phyloP scores from a whole-genome alignment of 2,888 invertebrate genomes.

The Eilema caniola region DNA sequence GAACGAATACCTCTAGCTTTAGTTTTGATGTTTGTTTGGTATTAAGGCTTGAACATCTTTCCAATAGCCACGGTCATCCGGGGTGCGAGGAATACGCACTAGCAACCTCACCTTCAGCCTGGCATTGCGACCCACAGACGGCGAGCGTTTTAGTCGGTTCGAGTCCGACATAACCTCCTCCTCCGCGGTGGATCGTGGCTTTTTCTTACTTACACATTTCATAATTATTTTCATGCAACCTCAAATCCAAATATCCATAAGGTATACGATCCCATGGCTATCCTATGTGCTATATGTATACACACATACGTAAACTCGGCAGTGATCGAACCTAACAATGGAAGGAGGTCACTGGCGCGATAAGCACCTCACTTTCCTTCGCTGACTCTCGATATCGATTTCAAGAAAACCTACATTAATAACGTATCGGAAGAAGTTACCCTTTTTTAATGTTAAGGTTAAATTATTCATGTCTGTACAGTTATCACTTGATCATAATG shows the following conservation, averaged over 20 bases:
- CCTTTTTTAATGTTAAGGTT: neutral
- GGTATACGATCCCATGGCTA: neutral
- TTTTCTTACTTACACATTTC: neutral
- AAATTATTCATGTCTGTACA: neutral
- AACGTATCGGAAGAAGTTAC: conserved; percentile 15
- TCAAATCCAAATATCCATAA: neutral
- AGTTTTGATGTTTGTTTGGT: no score
- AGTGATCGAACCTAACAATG: conserved; percentile 49
- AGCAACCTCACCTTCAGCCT: no score
- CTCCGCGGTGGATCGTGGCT: no score
- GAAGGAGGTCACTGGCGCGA: conserved; percentile 65
- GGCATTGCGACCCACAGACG: no score
- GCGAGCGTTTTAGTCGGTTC: no score
- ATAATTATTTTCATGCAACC: neutral
- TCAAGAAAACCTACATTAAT: conserved; percentile 32
- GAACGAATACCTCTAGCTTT: no score
- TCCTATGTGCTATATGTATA: conserved; percentile 23
- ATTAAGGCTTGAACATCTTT: no score
- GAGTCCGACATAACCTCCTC: no score
- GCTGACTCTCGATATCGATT: conserved; percentile 51
- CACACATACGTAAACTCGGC: conserved; percentile 44
- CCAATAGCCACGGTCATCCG: no score
- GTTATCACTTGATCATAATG: no score
- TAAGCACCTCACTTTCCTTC: conserved; percentile 51
- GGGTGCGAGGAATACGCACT: no score